Evolutionary conservation across 1,140 invertebrate species (phyloP).

Genomic region (Cyclargus thomasi): DNA sequence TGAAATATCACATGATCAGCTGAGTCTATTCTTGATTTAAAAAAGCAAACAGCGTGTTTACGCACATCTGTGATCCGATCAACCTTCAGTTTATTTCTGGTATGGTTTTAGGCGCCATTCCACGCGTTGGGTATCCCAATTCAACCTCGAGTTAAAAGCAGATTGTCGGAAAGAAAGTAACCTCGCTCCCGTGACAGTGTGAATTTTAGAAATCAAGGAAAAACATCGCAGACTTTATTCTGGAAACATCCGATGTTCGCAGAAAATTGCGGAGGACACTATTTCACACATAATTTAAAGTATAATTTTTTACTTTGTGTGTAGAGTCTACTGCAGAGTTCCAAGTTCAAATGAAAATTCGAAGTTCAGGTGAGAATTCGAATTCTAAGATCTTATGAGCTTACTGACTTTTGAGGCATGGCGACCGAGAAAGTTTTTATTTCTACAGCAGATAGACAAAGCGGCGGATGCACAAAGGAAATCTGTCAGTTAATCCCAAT

Average conservation of each 20-base stretch:
- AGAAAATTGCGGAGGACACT: background rate
- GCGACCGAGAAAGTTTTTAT: no score
- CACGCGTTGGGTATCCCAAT: background rate
- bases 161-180: background rate
- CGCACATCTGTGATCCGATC: background rate
- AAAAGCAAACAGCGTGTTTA: background rate
- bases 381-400: no score
- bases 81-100: background rate
- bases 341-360: no score
- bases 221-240: background rate
- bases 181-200: background rate
- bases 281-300: no score
- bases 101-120: background rate
- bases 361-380: no score
- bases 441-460: no score
- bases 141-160: background rate
- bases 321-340: no score
- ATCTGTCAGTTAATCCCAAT: no score
- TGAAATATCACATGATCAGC: background rate
- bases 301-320: no score
- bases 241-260: background rate
- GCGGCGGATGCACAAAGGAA: no score
- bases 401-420: no score
- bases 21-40: background rate
- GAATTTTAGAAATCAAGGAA: background rate